phyloP scores from a whole-genome alignment of 2,113 vertebrate species.

The Eolophus roseicapilla region DNA sequence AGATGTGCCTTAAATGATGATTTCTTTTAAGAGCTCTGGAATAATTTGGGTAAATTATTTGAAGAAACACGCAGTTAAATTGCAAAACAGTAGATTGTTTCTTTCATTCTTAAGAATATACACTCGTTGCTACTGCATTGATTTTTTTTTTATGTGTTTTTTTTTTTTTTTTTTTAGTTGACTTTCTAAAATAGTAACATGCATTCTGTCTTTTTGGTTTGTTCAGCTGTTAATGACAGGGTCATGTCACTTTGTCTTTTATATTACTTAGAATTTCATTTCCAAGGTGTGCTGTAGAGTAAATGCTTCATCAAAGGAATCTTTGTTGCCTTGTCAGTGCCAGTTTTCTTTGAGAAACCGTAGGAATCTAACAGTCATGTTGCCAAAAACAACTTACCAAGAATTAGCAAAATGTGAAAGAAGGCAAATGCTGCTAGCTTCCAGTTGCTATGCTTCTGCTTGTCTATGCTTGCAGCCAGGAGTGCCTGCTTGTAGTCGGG shows the following conservation, averaged over 20 bases:
- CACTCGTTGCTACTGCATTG: neutral
- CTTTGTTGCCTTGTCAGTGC: neutral
- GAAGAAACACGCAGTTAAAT: neutral
- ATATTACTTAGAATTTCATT: neutral
- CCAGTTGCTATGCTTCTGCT: neutral
- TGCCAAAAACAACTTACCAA: neutral
- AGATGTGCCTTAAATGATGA: neutral
- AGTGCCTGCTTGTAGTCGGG: neutral
- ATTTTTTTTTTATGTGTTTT: no score
- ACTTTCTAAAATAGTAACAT: neutral
- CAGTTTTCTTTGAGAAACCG: neutral
- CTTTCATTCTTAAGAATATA: neutral
- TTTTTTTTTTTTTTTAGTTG: neutral
- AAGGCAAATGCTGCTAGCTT: neutral
- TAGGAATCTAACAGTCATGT: neutral
- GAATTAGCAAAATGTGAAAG: neutral
- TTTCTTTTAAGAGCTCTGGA: neutral
- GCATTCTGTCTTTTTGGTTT: neutral
- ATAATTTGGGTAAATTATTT: neutral
- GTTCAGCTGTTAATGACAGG: neutral
- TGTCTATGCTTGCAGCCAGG: neutral
- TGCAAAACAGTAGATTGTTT: neutral
- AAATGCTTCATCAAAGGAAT: neutral
- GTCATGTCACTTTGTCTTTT: neutral
- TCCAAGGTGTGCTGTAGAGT: neutral